phyloP scores from a whole-genome alignment of 2,797 vertebrate genomes.

The Anguilla obscura region DNA sequence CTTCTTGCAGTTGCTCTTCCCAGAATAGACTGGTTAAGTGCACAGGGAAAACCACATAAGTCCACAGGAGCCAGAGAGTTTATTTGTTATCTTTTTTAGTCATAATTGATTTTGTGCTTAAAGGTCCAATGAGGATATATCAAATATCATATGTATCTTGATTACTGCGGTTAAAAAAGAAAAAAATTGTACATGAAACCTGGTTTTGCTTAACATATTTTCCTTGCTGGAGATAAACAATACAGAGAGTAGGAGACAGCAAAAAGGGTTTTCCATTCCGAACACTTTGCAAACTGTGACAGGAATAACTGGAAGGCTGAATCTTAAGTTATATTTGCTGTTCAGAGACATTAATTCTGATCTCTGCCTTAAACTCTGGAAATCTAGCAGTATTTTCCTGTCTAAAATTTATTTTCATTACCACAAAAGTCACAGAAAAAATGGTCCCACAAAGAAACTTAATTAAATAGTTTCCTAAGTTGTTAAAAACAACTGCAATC shows the following conservation, averaged over 20 bases:
- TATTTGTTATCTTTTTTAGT: slow-evolving; percentile 50
- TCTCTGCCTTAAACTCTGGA: not conserved
- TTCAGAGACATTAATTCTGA: not conserved
- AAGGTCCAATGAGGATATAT: slow-evolving; percentile 38
- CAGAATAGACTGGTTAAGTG: slow-evolving; percentile 19
- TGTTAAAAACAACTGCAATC: not conserved
- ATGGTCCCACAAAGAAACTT: not conserved
- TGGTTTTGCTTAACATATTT: slow-evolving; percentile 20
- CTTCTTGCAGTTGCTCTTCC: slow-evolving; percentile 38
- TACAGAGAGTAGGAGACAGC: not conserved
- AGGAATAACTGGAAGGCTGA: not conserved
- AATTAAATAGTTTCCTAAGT: not conserved
- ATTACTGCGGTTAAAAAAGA: not conserved
- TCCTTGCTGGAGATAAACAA: slow-evolving; percentile 5
- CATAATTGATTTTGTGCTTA: slow-evolving; percentile 39
- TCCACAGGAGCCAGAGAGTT: slow-evolving; percentile 26
- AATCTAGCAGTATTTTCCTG: not conserved
- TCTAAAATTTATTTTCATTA: not conserved
- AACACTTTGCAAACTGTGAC: slow-evolving; percentile 15
- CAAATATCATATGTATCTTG: slow-evolving; percentile 35
- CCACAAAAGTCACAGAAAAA: not conserved
- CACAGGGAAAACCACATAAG: slow-evolving; percentile 24
- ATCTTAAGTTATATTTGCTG: not conserved
- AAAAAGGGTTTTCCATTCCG: slow-evolving; percentile 6
- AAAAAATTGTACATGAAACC: not conserved